A percentile compares a stretch with the other conserved stretches of the same genome.
These are phyloP conservation scores for Zootoca vivipara DNA, from an alignment of 2,113 vertebrate species.

Conservation along the genomic window DNA sequence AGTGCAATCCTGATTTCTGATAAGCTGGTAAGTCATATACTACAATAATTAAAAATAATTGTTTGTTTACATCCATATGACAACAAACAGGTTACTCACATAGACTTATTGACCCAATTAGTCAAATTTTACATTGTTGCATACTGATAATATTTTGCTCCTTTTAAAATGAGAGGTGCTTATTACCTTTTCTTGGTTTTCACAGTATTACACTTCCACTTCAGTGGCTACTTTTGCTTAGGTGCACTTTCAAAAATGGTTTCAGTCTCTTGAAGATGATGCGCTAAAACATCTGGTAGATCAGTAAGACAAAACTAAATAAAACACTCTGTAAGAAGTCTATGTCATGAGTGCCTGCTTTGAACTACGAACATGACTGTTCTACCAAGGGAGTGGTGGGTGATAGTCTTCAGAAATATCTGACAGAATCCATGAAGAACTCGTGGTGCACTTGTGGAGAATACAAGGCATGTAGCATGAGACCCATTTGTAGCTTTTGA, in stretches of 20 bases:
- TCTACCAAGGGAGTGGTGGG: neutral
- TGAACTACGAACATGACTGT: neutral
- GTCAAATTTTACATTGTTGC: slow-evolving; percentile 48
- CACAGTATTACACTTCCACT: slow-evolving; percentile 17
- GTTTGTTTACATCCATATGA: slow-evolving; percentile 60
- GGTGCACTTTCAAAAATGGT: neutral
- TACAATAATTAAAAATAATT: slow-evolving; percentile 66
- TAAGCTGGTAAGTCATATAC: slow-evolving; percentile 55
- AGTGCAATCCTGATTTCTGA: slow-evolving; percentile 7
- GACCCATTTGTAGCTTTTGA: neutral
- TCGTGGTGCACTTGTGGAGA: neutral
- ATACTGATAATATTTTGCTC: slow-evolving; percentile 21
- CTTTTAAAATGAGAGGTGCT: slow-evolving; percentile 34
- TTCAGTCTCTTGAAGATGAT: neutral
- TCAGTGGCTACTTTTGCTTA: neutral
- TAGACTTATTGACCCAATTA: slow-evolving; percentile 58
- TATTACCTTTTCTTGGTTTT: slow-evolving; percentile 19
- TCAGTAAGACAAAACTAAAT: neutral
- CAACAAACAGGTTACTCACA: slow-evolving; percentile 54
- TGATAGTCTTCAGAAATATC: too few relatives aligned
- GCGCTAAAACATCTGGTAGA: neutral
- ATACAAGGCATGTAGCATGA: neutral
- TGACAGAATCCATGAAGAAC: too few relatives aligned
- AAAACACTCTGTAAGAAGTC: neutral
- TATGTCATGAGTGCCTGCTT: neutral